phyloP scores from a whole-genome alignment of 2,888 invertebrate genomes.

The Heliconius charithonia region DNA sequence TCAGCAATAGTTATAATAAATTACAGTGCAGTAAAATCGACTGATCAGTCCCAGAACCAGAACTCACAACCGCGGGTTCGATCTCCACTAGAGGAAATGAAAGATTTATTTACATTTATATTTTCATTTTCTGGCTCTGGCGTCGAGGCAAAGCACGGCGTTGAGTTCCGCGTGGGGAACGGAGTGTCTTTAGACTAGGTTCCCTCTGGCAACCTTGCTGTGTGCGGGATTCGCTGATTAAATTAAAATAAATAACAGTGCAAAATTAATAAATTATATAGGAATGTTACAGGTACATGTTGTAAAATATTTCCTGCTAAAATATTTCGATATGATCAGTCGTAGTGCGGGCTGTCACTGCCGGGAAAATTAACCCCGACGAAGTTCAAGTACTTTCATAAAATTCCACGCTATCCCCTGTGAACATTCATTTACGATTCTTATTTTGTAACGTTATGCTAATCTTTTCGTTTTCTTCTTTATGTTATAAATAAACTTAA shows the following conservation, averaged over 20 bases:
- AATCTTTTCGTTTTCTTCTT: neutral
- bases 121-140: too few relatives aligned
- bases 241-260: neutral
- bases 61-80: too few relatives aligned
- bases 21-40: neutral
- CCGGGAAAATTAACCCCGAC: constrained; percentile 5
- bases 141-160: too few relatives aligned
- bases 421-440: neutral
- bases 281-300: neutral
- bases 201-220: too few relatives aligned
- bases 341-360: neutral
- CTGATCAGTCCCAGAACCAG: too few relatives aligned
- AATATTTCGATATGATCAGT: neutral
- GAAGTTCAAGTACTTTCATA: neutral
- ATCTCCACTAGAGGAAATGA: too few relatives aligned
- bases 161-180: too few relatives aligned
- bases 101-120: too few relatives aligned
- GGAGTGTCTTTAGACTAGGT: too few relatives aligned
- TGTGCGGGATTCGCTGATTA: too few relatives aligned
- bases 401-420: neutral
- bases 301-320: neutral
- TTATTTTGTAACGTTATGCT: neutral
- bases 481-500: neutral
- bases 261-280: neutral
- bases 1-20: too few relatives aligned